Percentiles rank a stretch among this genome's conserved stretches.
Conservation (phyloP, 2,888 invertebrate species). For the Callimorpha dominula region DNA sequence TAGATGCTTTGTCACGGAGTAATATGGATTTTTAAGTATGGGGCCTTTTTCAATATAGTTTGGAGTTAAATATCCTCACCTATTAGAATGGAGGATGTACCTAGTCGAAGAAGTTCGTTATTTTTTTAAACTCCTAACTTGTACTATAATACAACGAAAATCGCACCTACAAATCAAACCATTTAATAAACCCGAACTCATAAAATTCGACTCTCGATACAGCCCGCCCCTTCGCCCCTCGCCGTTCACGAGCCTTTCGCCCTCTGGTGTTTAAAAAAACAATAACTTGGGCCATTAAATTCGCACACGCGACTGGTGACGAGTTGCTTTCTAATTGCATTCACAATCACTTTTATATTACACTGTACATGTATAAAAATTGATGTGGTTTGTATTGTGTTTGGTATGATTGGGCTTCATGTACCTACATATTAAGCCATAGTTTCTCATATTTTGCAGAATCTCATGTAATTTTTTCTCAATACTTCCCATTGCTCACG, state of each 20-base stretch:
- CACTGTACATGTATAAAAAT: constrained; percentile 45
- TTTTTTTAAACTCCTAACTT: not conserved
- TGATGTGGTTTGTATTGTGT: not conserved
- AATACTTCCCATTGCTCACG: too few relatives aligned
- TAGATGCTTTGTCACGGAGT: too few relatives aligned
- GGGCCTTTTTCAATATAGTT: too few relatives aligned
- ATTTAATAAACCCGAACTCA: constrained; percentile 41
- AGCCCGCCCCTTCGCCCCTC: constrained; percentile 20
- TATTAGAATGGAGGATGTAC: too few relatives aligned
- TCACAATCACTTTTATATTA: constrained; percentile 69
- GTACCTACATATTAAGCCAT: not conserved
- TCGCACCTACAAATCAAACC: constrained; percentile 19
- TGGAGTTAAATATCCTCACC: too few relatives aligned
- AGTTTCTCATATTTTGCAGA: not conserved
- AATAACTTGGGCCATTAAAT: constrained; percentile 84
- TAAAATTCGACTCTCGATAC: constrained; percentile 44
- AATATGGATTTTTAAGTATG: too few relatives aligned
- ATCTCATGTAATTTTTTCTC: not conserved
- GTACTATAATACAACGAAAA: not conserved
- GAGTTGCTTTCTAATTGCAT: constrained; percentile 74
- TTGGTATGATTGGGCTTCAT: not conserved
- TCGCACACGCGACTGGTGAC: constrained; percentile 76
- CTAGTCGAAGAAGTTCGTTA: not conserved
- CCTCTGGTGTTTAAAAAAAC: constrained; percentile 70
- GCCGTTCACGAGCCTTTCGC: not conserved